phyloP scores from a whole-genome alignment of 2,113 vertebrate genomes.

The Upupa epops region DNA sequence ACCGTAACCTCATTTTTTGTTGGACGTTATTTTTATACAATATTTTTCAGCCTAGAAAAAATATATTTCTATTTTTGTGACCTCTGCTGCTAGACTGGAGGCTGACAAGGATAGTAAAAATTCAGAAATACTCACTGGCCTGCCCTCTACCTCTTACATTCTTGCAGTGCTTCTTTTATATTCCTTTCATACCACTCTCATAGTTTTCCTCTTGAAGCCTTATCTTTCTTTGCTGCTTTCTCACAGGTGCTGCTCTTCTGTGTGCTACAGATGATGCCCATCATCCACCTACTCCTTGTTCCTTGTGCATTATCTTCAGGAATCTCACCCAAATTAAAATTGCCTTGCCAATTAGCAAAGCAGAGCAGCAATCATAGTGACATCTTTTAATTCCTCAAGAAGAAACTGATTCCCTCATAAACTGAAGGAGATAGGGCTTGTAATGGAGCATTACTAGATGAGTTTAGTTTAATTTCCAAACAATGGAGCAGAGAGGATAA shows the following conservation, averaged over 20 bases:
- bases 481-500: not conserved
- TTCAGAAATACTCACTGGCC: not conserved
- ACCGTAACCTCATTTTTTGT: not conserved
- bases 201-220: not conserved
- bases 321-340: not conserved
- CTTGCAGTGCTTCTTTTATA: not conserved
- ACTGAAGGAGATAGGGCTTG: not conserved
- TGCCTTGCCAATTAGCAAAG: not conserved
- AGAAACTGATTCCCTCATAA: not conserved
- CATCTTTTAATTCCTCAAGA: not conserved
- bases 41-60: not conserved
- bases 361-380: not conserved
- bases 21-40: not conserved
- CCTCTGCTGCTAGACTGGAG: not conserved
- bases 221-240: not conserved
- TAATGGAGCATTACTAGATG: not conserved
- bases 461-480: not conserved
- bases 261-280: not conserved
- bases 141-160: not conserved
- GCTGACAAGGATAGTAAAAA: not conserved
- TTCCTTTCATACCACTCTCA: not conserved
- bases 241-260: not conserved
- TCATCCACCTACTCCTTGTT: not conserved
- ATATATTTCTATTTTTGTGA: not conserved
- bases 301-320: not conserved